Conservation (phyloP, 2,113 vertebrate species). For the Isurus oxyrinchus region DNA sequence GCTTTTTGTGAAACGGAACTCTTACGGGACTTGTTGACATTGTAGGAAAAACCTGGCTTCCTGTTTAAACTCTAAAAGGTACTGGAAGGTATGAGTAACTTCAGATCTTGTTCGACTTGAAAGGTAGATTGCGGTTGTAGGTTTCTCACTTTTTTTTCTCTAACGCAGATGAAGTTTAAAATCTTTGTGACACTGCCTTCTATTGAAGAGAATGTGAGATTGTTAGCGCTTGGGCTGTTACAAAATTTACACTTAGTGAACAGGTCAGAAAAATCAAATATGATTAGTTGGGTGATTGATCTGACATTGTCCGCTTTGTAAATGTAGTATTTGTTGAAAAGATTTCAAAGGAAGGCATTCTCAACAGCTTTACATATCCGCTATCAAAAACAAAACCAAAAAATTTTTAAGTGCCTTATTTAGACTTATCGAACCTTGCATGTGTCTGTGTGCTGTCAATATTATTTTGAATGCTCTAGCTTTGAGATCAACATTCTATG, state of each 20-base stretch:
- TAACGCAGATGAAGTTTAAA: slow-evolving; percentile 54
- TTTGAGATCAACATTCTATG: neutral
- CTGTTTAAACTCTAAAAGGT: slow-evolving; percentile 82
- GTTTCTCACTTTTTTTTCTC: slow-evolving; percentile 60
- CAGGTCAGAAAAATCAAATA: slow-evolving; percentile 51
- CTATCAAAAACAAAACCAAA: neutral
- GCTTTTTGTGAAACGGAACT: slow-evolving; percentile 29
- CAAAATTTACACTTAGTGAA: slow-evolving; percentile 49
- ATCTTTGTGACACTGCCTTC: slow-evolving; percentile 54
- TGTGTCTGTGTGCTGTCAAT: neutral
- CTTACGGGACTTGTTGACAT: slow-evolving; percentile 63
- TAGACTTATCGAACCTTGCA: neutral
- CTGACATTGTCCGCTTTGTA: slow-evolving; percentile 47
- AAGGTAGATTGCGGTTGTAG: slow-evolving; percentile 70
- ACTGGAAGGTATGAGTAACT: slow-evolving; percentile 84
- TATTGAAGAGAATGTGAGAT: slow-evolving; percentile 53
- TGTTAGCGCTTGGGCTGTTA: slow-evolving; percentile 49
- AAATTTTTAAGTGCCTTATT: neutral
- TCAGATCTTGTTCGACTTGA: slow-evolving; percentile 62
- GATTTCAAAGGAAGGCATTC: slow-evolving; percentile 40
- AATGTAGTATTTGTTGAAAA: slow-evolving; percentile 48
- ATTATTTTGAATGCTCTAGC: neutral
- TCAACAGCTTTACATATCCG: neutral
- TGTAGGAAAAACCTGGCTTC: slow-evolving; percentile 74
- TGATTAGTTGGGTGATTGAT: slow-evolving; percentile 40